phyloP scores from a whole-genome alignment of 2,797 vertebrate species.

The Hirundo rustica region DNA sequence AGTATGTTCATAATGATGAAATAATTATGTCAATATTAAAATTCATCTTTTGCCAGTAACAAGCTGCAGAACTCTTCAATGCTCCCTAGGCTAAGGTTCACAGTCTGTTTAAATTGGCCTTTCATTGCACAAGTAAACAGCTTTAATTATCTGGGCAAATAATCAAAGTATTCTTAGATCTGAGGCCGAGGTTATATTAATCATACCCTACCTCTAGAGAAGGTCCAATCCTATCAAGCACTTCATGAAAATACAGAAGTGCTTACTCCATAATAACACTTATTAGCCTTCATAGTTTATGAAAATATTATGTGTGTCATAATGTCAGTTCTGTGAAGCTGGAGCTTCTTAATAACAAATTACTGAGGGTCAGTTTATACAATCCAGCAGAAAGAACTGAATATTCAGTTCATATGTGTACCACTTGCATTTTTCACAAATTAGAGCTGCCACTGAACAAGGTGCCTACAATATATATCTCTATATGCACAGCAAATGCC shows the following conservation, averaged over 20 bases:
- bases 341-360: neutral
- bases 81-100: constrained; percentile 55
- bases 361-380: neutral
- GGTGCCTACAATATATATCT: neutral
- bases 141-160: constrained; percentile 58
- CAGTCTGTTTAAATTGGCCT: constrained; percentile 59
- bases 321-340: constrained; percentile 20
- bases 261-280: constrained; percentile 8
- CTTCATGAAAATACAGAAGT: neutral
- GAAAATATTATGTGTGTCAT: constrained; percentile 26
- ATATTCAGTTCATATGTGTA: neutral
- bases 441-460: neutral
- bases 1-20: constrained; percentile 42
- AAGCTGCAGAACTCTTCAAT: constrained; percentile 33
- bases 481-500: neutral
- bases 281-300: constrained; percentile 27
- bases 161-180: constrained; percentile 46
- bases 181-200: constrained; percentile 26
- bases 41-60: constrained; percentile 45
- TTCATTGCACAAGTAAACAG: constrained; percentile 48
- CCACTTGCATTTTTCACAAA: neutral
- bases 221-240: neutral
- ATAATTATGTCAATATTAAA: constrained; percentile 54
- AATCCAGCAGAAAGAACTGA: neutral
- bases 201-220: constrained; percentile 43